These are phyloP conservation scores for Boloria selene DNA, from an alignment of 2,888 invertebrate genomes.

Conservation along the genomic window DNA sequence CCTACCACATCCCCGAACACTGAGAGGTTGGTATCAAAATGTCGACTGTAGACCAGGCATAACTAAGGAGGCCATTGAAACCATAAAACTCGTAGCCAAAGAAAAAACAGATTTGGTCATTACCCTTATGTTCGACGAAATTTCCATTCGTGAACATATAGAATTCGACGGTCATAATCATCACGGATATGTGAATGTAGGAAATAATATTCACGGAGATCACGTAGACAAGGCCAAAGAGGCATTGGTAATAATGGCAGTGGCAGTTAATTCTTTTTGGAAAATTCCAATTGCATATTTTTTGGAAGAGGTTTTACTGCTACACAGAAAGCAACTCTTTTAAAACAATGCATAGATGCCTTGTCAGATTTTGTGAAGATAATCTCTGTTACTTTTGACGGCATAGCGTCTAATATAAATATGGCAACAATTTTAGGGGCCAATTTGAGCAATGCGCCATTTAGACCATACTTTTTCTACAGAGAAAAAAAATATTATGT, in stretches of 20 bases:
- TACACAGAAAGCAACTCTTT: background rate
- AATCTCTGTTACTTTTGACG: background rate
- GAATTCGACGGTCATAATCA: constrained; percentile 17
- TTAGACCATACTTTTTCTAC: background rate
- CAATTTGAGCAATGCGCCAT: background rate
- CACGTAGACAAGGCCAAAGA: constrained; percentile 21
- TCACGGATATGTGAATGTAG: constrained; percentile 22
- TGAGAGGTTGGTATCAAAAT: constrained; percentile 13
- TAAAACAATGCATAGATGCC: background rate
- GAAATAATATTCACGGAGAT: constrained; percentile 18
- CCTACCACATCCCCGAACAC: constrained; percentile 8
- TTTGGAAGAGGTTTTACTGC: background rate
- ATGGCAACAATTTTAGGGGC: background rate
- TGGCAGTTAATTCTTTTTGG: background rate
- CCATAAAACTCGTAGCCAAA: constrained; percentile 8
- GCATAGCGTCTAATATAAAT: background rate
- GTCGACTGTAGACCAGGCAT: constrained; percentile 20
- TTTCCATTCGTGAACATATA: constrained; percentile 9
- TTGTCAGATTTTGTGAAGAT: background rate
- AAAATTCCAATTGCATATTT: background rate
- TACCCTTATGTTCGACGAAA: constrained; percentile 13
- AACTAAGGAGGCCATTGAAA: constrained; percentile 14
- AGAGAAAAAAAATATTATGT: constrained; percentile 24
- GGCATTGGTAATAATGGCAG: background rate
- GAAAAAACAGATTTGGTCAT: constrained; percentile 7